Evolutionary conservation across 2,888 invertebrate species (phyloP), one percentile per base, ranked within the genome.

Genomic region (Aleiodes alternator): DNA sequence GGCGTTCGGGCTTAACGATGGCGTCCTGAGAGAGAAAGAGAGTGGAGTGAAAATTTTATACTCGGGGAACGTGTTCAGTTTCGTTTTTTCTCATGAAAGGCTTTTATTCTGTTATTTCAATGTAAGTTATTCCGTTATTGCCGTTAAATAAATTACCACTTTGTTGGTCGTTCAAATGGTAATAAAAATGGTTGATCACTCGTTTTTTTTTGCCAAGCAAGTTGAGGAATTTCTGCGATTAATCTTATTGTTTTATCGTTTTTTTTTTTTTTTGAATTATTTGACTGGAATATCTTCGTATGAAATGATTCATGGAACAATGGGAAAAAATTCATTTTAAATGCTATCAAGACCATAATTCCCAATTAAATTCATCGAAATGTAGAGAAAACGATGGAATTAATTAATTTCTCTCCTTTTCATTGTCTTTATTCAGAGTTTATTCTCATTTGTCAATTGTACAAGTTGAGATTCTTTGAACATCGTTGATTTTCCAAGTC

Each of bases 1-100:
- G 56, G 55, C 43, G 43, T 43, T 38, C 61, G 38, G 43, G 64
- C 48, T 64, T 64, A 64, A 64, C 79, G 77, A 69, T 75, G 66
- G 73, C 38, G 57, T 57, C 73, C 71, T 50, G 34, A 34, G 34
- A 34, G 34, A 34, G 59, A 23, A 23, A 56, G 55, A 74, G 76
- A 76, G n/a, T n/a, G n/a, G 66, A 23, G 57, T 43, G 43, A 43
- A 43, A 72, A 72, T 72, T 57, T 61, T 23, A 71, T 50, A 29
- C 50, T 23, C 23, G 57, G 38, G 38, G 16, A 12, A 48, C 29
- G 55, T 57, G 48, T 73, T 53, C 68, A 29, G 73, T 56, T 68
- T 73, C 11, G 43, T 57, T 29, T 55, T 57, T 16, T 38, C 43
- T 43, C 38, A 43, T 38, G 38, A 53, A 23, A 59, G 16, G 14